Evolutionary conservation across 2,888 invertebrate genomes (phyloP), one percentile per base, ranked within the genome.

Genomic region (Syrista parreyssii): DNA sequence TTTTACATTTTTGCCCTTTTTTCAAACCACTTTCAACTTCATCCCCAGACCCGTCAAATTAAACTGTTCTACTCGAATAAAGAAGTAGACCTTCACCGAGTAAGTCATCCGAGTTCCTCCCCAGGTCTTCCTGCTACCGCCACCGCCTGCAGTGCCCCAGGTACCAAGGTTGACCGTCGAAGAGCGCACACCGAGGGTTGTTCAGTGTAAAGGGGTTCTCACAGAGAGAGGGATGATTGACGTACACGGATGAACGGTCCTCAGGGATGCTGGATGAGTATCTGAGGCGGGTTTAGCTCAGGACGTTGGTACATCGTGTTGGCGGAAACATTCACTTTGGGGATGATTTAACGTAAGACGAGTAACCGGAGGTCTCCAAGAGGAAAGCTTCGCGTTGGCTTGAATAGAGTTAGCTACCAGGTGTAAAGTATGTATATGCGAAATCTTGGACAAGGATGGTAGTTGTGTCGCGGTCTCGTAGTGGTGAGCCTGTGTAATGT

Each of bases 401-500:
- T 80, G 85, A 84, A 83, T 83, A 79, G 85, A 85, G 86, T 81
- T 86, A 82, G 79, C 85, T 81, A 81, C 81, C 75, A 76, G 79
- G 75, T n/a, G 36, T n/a, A 30, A 32, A 76, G 74, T 75, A 69
- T 76, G 72, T 75, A 76, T 82, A 78, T 78, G 79, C 78, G 80
- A 85, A 87, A 84, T 88, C 83, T 85, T 83, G 83, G 82, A 82
- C 83, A 79, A 78, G 79, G 80, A 79, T 79, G 82, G 78, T 73
- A 76, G 79, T 78, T 78, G 81, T 77, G 79, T 55, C 55, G 79
- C 76, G 79, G 81, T 84, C 79, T 84, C 81, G 82, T 82, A 79
- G 81, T 82, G 82, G 86, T 85, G 83, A 87, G 84, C 84, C 83
- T 84, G 84, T 86, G 86, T 86, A 87, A 88, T 87, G 87, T 87